Conservation (phyloP, 2,888 invertebrate genomes). For the Cistogaster globosa region DNA sequence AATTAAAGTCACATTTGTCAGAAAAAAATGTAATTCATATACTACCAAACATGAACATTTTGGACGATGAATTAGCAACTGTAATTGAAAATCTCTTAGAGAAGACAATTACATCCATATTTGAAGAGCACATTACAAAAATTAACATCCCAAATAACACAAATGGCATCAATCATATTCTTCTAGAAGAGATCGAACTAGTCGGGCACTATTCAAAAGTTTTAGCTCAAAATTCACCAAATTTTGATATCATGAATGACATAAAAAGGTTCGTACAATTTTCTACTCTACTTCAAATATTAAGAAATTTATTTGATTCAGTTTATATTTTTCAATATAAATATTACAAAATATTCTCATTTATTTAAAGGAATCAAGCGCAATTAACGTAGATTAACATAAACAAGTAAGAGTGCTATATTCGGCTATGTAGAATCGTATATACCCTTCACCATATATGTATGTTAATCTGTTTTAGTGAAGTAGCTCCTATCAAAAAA, state of each 20-base stretch:
- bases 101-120: slow-evolving; percentile 87
- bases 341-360: too few species aligned
- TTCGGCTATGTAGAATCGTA: too few species aligned
- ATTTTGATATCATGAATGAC: slow-evolving; percentile 81
- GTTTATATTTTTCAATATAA: too few species aligned
- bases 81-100: slow-evolving; percentile 88
- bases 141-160: slow-evolving; percentile 86
- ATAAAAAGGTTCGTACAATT: slow-evolving; percentile 76
- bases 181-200: slow-evolving; percentile 87
- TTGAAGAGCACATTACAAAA: slow-evolving; percentile 87
- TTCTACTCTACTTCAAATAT: not conserved
- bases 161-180: slow-evolving; percentile 88
- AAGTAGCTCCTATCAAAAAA: too few species aligned
- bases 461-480: too few species aligned
- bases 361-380: too few species aligned
- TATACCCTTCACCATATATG: too few species aligned
- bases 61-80: slow-evolving; percentile 82
- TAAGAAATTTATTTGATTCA: not conserved
- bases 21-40: slow-evolving; percentile 89
- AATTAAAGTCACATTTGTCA: slow-evolving; percentile 88
- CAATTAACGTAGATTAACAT: too few species aligned
- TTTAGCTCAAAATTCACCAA: slow-evolving; percentile 86
- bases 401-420: too few species aligned
- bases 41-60: slow-evolving; percentile 82
- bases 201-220: slow-evolving; percentile 87